Evolutionary conservation across 2,113 vertebrate species (phyloP).

Genomic region (Salvelinus alpinus): DNA sequence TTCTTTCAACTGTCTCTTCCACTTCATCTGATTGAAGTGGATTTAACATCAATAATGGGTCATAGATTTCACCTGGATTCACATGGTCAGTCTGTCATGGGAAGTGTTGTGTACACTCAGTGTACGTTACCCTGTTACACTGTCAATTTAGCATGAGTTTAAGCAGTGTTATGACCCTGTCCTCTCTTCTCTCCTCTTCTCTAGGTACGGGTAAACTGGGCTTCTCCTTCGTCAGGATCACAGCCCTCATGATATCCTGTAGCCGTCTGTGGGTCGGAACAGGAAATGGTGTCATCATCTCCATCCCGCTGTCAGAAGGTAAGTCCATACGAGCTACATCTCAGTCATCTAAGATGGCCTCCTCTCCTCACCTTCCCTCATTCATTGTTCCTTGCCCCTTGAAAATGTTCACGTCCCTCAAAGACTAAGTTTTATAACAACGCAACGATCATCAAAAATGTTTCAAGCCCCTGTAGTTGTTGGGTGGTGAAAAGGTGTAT

Average conservation of each 20-base stretch:
- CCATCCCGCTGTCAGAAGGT: slow-evolving; percentile 97
- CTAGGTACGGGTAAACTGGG: slow-evolving; percentile 95
- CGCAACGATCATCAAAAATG: too few species aligned
- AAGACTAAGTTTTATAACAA: too few species aligned
- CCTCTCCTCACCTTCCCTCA: slow-evolving; percentile 18
- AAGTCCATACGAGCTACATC: slow-evolving; percentile 11
- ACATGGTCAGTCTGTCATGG: too few species aligned
- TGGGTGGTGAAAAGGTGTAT: too few species aligned
- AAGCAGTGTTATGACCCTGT: neutral
- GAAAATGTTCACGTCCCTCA: too few species aligned
- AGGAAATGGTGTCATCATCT: slow-evolving; percentile 96
- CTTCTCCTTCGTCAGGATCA: slow-evolving; percentile 97
- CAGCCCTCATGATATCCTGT: slow-evolving; percentile 92
- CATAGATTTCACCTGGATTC: too few species aligned
- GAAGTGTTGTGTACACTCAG: neutral
- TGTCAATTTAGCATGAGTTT: neutral
- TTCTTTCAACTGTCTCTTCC: too few species aligned
- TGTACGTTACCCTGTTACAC: neutral
- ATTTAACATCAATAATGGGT: too few species aligned
- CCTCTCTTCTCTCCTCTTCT: neutral
- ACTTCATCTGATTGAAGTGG: too few species aligned
- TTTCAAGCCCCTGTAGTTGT: too few species aligned
- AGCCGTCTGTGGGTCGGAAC: slow-evolving; percentile 97
- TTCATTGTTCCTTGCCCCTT: neutral
- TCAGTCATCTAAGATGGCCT: neutral